Evolutionary conservation across 2,797 vertebrate genomes (phyloP), one percentile per base, ranked within the genome.

Genomic region (Hoplostethus atlanticus): DNA sequence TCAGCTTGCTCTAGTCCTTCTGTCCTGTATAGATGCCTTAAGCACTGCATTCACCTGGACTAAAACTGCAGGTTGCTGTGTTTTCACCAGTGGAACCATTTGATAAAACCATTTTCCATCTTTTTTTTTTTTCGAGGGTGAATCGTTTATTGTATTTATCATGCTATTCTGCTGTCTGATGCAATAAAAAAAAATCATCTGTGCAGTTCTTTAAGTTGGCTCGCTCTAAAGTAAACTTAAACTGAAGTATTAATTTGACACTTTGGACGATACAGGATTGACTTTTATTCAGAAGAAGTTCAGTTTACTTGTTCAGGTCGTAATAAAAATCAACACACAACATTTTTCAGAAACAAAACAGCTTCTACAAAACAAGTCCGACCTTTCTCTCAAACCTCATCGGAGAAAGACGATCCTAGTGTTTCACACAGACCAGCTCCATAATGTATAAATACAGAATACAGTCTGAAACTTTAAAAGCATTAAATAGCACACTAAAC

Each of bases 111-210:
- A 3, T 46, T 63, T 63, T 59, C 54, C 59, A 16, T 54, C 12
- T 42, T 64, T 61, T 58, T 64, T 46, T 31, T 70, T 78, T 56
- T 28, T 52, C 6, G 58, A 58, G 25, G 48, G 42, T 74, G 63
- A 74, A 64, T 72, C 67, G 68, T 76, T 54, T 53, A 44, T 77
- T 81, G 87, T 86, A 71, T 89, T 88, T 88, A 70, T 89, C 79
- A 70, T 81, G 82, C 87, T 91, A 62, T 86, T 73, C 71, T 89
- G 84, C 87, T 92, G 90, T 91, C 83, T 89, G 90, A 92, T 87
- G 92, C 92, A 94, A 94, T 94, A 92, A 92, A 90, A 76, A 55
- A 79, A 60, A 48, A 68, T 86, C 52, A 68, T 85, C 83, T 83
- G 38, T 54, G 48, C 16, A 38, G 30, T 30, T 21, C 44, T 42